phyloP scores from a whole-genome alignment of 2,888 invertebrate species.

The Polydrusus cervinus region DNA sequence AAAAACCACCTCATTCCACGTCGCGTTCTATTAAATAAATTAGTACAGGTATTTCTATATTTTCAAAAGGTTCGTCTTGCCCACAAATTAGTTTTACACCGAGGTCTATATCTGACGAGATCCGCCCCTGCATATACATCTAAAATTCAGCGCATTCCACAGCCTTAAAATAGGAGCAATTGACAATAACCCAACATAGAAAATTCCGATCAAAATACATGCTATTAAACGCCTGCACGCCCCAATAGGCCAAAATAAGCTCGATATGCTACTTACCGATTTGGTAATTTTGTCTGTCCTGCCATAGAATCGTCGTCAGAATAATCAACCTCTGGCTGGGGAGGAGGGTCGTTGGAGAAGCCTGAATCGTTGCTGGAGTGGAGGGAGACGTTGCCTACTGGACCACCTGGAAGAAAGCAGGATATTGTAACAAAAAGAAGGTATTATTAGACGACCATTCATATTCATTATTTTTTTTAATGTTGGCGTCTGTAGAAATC shows the following conservation, averaged over 20 bases:
- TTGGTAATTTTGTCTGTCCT: conserved; percentile 75
- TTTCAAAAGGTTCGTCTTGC: no score
- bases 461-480: no score
- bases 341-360: conserved; percentile 90
- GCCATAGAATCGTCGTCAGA: conserved; percentile 88
- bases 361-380: conserved; percentile 95
- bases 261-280: conserved; percentile 70
- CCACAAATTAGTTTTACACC: no score
- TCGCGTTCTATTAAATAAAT: no score
- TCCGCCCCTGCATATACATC: no score
- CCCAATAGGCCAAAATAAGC: neutral
- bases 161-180: conserved; percentile 14
- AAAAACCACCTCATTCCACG: no score
- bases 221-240: neutral
- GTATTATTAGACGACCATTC: no score
- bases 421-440: neutral
- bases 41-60: no score
- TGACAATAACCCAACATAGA: neutral
- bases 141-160: no score
- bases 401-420: conserved; percentile 61
- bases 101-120: no score
- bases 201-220: conserved; percentile 9
- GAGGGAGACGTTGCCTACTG: conserved; percentile 83
- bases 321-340: conserved; percentile 92
- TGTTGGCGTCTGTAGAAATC: no score